Evolutionary conservation across 2,888 invertebrate genomes (phyloP).

Genomic region (Lepidocyrtoides sp.): DNA sequence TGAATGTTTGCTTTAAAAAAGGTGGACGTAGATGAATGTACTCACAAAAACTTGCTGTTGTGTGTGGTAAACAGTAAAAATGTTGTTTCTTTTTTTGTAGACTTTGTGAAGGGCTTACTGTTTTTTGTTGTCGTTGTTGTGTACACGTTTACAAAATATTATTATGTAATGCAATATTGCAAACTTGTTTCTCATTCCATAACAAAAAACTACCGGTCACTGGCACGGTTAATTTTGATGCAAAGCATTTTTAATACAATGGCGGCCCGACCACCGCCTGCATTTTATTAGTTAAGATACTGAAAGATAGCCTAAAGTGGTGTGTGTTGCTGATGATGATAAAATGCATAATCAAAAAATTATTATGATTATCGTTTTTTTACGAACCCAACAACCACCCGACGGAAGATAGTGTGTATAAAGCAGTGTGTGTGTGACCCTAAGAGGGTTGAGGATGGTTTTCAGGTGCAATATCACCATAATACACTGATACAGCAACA

Average conservation of each 20-base stretch:
- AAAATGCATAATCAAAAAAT: slow-evolving; percentile 31
- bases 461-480: slow-evolving; percentile 1
- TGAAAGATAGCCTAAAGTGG: slow-evolving; percentile 14
- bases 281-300: background rate
- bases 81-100: background rate
- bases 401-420: slow-evolving; percentile 26
- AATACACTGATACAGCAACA: slow-evolving; percentile 11
- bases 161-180: no score
- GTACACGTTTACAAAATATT: no score
- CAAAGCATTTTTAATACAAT: background rate
- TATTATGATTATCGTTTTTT: slow-evolving; percentile 27
- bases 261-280: background rate
- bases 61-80: no score
- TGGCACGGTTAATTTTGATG: background rate
- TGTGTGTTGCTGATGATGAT: background rate
- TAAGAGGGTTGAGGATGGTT: slow-evolving; percentile 4
- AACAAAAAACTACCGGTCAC: background rate
- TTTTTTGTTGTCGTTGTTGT: no score
- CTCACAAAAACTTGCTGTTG: no score
- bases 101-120: background rate
- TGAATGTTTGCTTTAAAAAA: no score
- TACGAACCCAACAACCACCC: background rate
- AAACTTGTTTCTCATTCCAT: background rate
- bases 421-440: slow-evolving; percentile 21
- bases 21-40: no score